These are phyloP conservation scores for Akabosia matsudoensis DNA, from an alignment of 1,140 invertebrate species.

Conservation along the genomic window DNA sequence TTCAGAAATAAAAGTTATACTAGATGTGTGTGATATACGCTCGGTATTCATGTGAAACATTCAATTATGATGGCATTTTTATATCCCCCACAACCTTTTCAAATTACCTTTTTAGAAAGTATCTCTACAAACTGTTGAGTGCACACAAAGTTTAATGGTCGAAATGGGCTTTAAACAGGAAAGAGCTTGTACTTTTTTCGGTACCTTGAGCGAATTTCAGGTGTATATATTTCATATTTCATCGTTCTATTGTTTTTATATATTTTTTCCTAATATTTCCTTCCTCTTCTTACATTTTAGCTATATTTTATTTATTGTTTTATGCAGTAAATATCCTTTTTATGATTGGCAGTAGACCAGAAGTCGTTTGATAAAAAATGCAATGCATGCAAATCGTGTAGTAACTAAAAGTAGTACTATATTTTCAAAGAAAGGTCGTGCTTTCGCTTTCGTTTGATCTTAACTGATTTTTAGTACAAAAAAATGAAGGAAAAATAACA, in stretches of 20 bases:
- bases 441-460: not conserved
- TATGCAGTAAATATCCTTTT: too few relatives aligned
- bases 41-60: not conserved
- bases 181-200: not conserved
- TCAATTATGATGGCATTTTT: not conserved
- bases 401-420: too few relatives aligned
- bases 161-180: not conserved
- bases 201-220: not conserved
- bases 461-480: not conserved
- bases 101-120: not conserved
- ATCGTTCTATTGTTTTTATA: too few relatives aligned
- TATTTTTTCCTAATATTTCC: too few relatives aligned
- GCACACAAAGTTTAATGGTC: not conserved
- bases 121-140: not conserved
- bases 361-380: too few relatives aligned
- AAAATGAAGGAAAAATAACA: not conserved
- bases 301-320: too few relatives aligned
- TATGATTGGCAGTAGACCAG: too few relatives aligned
- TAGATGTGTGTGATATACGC: too few relatives aligned
- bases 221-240: not conserved
- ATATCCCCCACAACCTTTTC: not conserved
- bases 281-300: too few relatives aligned
- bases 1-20: too few relatives aligned
- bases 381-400: too few relatives aligned
- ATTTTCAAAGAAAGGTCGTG: too few relatives aligned